These are phyloP conservation scores for Lepidotrigona ventralis DNA, from an alignment of 1,140 invertebrate genomes.

Conservation along the genomic window DNA sequence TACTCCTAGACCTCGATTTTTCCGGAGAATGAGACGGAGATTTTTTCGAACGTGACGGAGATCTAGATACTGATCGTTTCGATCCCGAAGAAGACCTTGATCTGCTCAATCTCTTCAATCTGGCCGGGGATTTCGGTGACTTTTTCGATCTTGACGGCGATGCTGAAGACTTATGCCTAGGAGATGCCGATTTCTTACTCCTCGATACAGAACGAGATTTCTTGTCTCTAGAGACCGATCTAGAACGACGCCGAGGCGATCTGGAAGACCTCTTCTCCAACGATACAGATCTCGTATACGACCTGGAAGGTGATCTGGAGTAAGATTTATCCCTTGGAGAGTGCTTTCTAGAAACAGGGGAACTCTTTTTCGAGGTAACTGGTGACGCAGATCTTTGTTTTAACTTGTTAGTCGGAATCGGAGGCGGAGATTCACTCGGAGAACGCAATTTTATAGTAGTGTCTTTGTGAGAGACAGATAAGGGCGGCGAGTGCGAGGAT, in stretches of 20 bases:
- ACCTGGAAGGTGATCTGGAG: conserved; percentile 68
- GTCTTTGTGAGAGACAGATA: conserved; percentile 44
- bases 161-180: conserved; percentile 38
- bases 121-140: conserved; percentile 45
- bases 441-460: conserved; percentile 50
- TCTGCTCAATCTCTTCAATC: conserved; percentile 55
- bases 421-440: conserved; percentile 62
- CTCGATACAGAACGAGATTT: conserved; percentile 54
- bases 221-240: conserved; percentile 48
- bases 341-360: conserved; percentile 50
- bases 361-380: conserved; percentile 33
- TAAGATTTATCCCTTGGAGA: conserved; percentile 58
- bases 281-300: conserved; percentile 66
- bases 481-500: conserved; percentile 51
- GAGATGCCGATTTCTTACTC: conserved; percentile 56
- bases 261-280: conserved; percentile 58
- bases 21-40: conserved; percentile 62
- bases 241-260: conserved; percentile 57
- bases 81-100: conserved; percentile 65
- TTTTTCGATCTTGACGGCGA: conserved; percentile 52
- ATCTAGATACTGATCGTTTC: conserved; percentile 55
- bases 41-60: conserved; percentile 63
- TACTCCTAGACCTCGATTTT: conserved; percentile 65
- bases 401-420: conserved; percentile 32
- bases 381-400: conserved; percentile 43